These are phyloP conservation scores for Trinectes maculatus DNA, from an alignment of 2,113 vertebrate species.

Conservation along the genomic window DNA sequence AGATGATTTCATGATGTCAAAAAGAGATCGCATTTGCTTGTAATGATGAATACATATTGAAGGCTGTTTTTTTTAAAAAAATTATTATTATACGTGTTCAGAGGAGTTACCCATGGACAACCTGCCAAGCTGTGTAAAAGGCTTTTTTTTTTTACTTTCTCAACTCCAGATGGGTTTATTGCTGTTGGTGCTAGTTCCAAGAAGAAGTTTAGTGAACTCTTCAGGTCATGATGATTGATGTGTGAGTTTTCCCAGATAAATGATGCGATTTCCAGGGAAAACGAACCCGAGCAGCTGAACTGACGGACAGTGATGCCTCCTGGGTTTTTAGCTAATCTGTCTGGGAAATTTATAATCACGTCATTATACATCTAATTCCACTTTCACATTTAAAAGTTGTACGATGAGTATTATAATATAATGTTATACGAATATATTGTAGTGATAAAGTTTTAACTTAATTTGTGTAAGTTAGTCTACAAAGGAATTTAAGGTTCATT, in stretches of 20 bases:
- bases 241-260: background rate
- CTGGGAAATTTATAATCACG: too few relatives aligned
- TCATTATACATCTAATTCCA: too few relatives aligned
- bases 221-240: background rate
- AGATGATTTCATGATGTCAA: slow-evolving; percentile 4
- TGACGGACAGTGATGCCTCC: too few relatives aligned
- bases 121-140: background rate
- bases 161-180: background rate
- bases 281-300: too few relatives aligned
- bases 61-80: background rate
- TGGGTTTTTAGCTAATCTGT: too few relatives aligned
- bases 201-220: background rate
- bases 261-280: background rate
- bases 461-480: background rate
- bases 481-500: background rate
- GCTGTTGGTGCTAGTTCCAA: background rate
- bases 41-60: slow-evolving; percentile 17
- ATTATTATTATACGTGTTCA: background rate
- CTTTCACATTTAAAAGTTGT: too few relatives aligned
- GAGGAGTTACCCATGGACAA: background rate
- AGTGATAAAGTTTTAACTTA: too few relatives aligned
- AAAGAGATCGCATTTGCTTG: slow-evolving; percentile 8
- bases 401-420: too few relatives aligned
- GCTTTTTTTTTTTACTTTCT: too few relatives aligned
- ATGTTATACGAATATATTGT: too few relatives aligned